phyloP scores from a whole-genome alignment of 1,140 invertebrate genomes.

The Littorina saxatilis region DNA sequence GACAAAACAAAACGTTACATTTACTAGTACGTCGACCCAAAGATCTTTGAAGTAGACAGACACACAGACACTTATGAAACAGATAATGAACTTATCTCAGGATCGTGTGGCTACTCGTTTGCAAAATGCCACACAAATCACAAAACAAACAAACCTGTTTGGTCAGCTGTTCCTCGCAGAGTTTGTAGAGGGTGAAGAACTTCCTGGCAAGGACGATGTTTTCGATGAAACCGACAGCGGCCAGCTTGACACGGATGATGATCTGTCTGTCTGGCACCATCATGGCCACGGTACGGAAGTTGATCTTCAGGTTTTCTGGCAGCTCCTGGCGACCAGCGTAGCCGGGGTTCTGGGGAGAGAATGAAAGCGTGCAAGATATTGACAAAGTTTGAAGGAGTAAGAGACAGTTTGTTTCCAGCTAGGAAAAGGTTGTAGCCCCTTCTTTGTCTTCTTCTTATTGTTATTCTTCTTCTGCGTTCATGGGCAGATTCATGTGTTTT shows the following conservation, averaged over 20 bases:
- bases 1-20: too few relatives aligned
- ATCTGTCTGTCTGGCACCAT: constrained; percentile 99
- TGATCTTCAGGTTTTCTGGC: constrained; percentile 98
- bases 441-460: too few relatives aligned
- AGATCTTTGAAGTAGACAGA: too few relatives aligned
- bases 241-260: constrained; percentile 96
- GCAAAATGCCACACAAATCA: too few relatives aligned
- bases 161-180: constrained; percentile 97
- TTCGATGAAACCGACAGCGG: constrained; percentile 96
- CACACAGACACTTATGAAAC: too few relatives aligned
- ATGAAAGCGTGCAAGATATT: constrained; percentile 1
- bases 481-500: too few relatives aligned
- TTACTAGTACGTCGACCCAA: too few relatives aligned
- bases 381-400: too few relatives aligned
- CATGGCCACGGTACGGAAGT: constrained; percentile 98
- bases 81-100: too few relatives aligned
- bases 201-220: constrained; percentile 96
- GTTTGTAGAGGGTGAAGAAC: constrained; percentile 97
- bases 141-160: constrained; percentile 83
- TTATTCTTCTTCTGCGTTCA: too few relatives aligned
- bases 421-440: neutral
- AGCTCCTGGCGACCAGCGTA: constrained; percentile 97
- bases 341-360: constrained; percentile 87
- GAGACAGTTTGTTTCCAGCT: too few relatives aligned
- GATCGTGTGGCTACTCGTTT: too few relatives aligned